A percentile compares a stretch with the other conserved stretches of the same genome.
These are phyloP conservation scores for Bostrychus sinensis DNA, from an alignment of 2,113 vertebrate genomes.

Conservation along the genomic window DNA sequence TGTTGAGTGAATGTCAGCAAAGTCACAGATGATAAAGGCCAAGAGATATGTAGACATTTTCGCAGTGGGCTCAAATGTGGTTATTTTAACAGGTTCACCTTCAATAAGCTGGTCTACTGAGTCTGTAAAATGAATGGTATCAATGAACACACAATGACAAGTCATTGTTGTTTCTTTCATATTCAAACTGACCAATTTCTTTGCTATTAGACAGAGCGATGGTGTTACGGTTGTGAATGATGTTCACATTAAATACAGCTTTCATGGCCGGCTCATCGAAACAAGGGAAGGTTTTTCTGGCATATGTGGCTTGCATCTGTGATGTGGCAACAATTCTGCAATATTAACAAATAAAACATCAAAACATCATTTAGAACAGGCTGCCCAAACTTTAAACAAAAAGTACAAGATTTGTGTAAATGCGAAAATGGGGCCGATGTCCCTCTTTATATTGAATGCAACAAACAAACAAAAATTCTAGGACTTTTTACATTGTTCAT, in stretches of 20 bases:
- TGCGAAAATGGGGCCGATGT: too few relatives aligned
- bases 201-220: conserved; percentile 88
- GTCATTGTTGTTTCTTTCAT: neutral
- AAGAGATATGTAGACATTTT: conserved; percentile 94
- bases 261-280: conserved; percentile 97
- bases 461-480: too few relatives aligned
- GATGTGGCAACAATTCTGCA: conserved; percentile 91
- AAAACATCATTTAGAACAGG: conserved; percentile 4
- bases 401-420: too few relatives aligned
- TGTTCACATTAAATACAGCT: conserved; percentile 84
- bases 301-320: conserved; percentile 89
- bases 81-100: conserved; percentile 8
- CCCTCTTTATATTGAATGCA: too few relatives aligned
- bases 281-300: conserved; percentile 94
- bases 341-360: conserved; percentile 24
- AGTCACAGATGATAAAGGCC: conserved; percentile 91
- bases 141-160: neutral
- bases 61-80: conserved; percentile 77
- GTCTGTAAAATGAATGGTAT: conserved; percentile 40
- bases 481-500: too few relatives aligned
- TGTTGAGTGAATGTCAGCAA: accelerated
- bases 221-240: conserved; percentile 72
- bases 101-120: neutral
- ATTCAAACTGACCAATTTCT: conserved; percentile 36
- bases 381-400: too few relatives aligned